Conservation (phyloP, 2,888 invertebrate species). For the Ellobium chinense region DNA sequence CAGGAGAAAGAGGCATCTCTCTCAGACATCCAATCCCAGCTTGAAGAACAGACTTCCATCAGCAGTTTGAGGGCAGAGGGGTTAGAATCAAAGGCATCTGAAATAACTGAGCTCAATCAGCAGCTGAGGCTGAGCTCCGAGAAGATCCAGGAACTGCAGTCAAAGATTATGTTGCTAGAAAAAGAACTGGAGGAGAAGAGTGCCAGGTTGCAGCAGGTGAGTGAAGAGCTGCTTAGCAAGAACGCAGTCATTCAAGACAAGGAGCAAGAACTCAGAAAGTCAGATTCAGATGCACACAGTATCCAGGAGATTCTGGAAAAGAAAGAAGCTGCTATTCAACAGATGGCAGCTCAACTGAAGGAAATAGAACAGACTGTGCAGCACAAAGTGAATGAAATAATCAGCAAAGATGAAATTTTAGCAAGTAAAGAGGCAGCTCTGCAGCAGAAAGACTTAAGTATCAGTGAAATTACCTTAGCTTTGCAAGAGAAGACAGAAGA, state of each 20-base stretch:
- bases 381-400: not conserved
- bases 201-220: constrained; percentile 26
- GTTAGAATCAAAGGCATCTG: not conserved
- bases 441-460: not conserved
- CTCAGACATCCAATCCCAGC: constrained; percentile 4
- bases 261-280: constrained; percentile 11
- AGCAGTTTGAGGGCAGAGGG: not conserved
- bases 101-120: not conserved
- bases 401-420: not conserved
- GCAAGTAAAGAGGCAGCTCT: not conserved
- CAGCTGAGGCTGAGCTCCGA: not conserved
- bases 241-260: constrained; percentile 1
- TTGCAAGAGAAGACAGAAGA: constrained; percentile 7
- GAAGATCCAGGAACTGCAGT: not conserved
- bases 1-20: constrained; percentile 11
- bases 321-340: not conserved
- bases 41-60: not conserved
- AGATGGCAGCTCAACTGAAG: not conserved
- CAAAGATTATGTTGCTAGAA: not conserved
- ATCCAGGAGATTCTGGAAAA: constrained; percentile 10
- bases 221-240: constrained; percentile 30
- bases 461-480: not conserved
- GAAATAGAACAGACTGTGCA: constrained; percentile 5
- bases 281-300: not conserved
- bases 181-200: constrained; percentile 18